Base-by-base conservation (phyloP, 1,140 invertebrate genomes). In the Asbolus verrucosus region DNA sequence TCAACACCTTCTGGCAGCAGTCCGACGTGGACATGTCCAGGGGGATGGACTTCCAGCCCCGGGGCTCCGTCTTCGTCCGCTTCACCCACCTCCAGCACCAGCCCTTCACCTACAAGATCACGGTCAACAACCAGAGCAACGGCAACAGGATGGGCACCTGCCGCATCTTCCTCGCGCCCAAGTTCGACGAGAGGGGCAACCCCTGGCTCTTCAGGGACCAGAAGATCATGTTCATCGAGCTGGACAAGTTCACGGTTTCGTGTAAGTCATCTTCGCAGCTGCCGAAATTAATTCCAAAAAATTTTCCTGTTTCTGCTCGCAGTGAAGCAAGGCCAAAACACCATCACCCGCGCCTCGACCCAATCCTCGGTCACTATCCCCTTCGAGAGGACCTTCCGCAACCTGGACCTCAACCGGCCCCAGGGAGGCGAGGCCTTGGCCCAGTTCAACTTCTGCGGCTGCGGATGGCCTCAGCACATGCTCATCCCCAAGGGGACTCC, bases 391-490 rank as follows among this genome's bases (percentile, higher is more conserved):
- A 89, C 89, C 0, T 91, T 91, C 87, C 84, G 89, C 5, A 85
- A 87, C 75, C 78, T 91, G 59, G 84, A 86, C 0, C 76, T 79
- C 0, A 84, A 83, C 24, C 67, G 89, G 0, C 87, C 88, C 1
- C 81, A 82, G 0, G 86, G 85, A 2, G 77, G 79, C 0, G 76
- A 85, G 1, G 78, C 83, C 1, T 83, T 87, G 24, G 84, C 84
- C 0, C 83, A 87, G 75, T 91, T 89, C 81, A 90, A 91, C 79
- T 92, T 91, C 84, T 94, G 93, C 80, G 92, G 93, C 27, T 95
- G 93, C 79, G 93, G 93, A 39, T 94, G 92, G 92, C 94, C 94
- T 0, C 88, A 94, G 41, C 92, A 95, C 78, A 88, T 95, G 89
- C 84, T 95, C 0, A 78, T 94, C 16, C 90, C 93, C 0, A 91